phyloP scores from a whole-genome alignment of 53 echinoderm and acorn worm genomes.

The Henricia sp. region DNA sequence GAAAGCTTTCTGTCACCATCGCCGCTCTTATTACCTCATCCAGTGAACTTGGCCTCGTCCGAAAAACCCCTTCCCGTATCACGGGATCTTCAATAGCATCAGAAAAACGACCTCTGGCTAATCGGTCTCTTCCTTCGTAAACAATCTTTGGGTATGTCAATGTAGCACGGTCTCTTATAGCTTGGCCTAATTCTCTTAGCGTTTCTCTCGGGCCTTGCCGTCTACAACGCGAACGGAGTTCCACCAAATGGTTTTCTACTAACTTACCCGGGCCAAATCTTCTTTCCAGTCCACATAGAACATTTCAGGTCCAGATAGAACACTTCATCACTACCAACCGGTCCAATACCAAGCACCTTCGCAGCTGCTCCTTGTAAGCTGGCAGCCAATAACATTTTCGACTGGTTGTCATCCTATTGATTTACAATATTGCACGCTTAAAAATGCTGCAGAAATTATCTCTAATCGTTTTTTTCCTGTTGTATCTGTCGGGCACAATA shows the following conservation, averaged over 20 bases:
- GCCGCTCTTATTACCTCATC: slow-evolving; percentile 33
- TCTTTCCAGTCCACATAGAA: neutral
- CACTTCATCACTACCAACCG: neutral
- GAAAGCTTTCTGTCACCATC: slow-evolving; percentile 17
- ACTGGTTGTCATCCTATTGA: neutral
- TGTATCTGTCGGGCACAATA: no score
- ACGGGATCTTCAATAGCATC: slow-evolving; percentile 22
- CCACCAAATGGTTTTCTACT: neutral
- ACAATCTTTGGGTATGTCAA: slow-evolving; percentile 43
- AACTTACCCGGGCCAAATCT: slow-evolving; percentile 4
- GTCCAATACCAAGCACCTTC: neutral
- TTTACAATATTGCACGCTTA: neutral
- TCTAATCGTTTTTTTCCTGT: no score
- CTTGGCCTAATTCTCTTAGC: slow-evolving; percentile 26
- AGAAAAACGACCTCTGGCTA: slow-evolving; percentile 24
- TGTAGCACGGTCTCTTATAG: slow-evolving; percentile 11
- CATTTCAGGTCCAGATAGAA: neutral
- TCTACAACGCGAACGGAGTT: slow-evolving; percentile 4
- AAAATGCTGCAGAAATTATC: slow-evolving; percentile 18
- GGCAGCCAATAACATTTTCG: neutral
- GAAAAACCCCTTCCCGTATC: slow-evolving; percentile 28
- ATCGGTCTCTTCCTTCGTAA: slow-evolving; percentile 3
- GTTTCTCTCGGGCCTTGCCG: slow-evolving; percentile 13
- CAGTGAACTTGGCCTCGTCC: slow-evolving; percentile 10
- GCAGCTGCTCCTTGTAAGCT: neutral